Base-by-base conservation (phyloP, 2,113 vertebrate genomes). In the Nematolebias whitei region DNA sequence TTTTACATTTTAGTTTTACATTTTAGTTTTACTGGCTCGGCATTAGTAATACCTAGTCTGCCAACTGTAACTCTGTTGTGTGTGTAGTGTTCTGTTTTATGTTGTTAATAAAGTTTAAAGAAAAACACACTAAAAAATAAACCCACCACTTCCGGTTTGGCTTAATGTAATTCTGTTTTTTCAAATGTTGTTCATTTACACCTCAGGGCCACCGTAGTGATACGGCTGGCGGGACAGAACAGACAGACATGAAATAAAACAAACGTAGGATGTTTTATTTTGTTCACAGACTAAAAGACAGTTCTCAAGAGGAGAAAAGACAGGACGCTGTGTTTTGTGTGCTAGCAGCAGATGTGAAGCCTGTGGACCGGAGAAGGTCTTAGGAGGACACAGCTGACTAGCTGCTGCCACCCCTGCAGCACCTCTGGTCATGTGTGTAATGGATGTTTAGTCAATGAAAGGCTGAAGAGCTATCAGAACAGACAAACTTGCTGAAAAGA, bases 361-460 rank as follows among this genome's bases (percentile, higher is more conserved):
- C 68, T 80, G 52, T 76, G 71, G 72, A 78, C 55, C 60, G 12
- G 14, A 79, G 76, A 58, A 15, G 49, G 60, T 69, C 65, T 78
- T 12, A 73, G 24, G 63, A 69, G 60, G 59, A 73, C 68, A 73
- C 55, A 52, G 67, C 54, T 68, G 71, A 80, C 67, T 75, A 73
- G 72, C 50, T 74, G 51, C 71, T 54, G 49, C 67, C 48, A 63
- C 52, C 5, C 26, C 70, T 50, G 56, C 23, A 51, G 58, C 65
- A 57, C 59, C 55, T 11, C 50, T 38, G 62, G 22, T 68, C 64
- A 74, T 83, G 82, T 79, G 70, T 82, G 71, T 79, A 87, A 86
- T 85, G 71, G 63, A 68, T 72, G 61, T 78, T 65, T 57, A 76
- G 63, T 74, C 32, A 63, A 44, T 61, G 45, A 78, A 80, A 78